phyloP scores from a whole-genome alignment of 2,888 invertebrate genomes.

The Trachelus stipa region DNA sequence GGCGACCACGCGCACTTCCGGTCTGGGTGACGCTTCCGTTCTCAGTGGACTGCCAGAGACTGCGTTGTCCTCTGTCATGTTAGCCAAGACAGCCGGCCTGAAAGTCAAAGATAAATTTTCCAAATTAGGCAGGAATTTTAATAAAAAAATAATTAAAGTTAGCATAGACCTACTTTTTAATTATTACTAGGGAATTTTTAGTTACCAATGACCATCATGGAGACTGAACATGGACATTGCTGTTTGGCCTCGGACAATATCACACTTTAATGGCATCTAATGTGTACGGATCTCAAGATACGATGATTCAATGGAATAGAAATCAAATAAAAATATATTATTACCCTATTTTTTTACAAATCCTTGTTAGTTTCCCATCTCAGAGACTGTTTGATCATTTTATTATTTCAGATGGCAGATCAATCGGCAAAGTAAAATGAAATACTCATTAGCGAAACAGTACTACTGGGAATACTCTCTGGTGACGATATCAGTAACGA shows the following conservation, averaged over 20 bases:
- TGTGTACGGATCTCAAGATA: background rate
- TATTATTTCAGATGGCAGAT: background rate
- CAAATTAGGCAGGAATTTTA: background rate
- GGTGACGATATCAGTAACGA: background rate
- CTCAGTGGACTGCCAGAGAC: slow-evolving; percentile 45
- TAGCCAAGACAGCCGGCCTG: slow-evolving; percentile 39
- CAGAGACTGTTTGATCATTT: background rate
- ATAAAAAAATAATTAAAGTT: background rate
- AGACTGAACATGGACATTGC: background rate
- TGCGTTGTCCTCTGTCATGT: slow-evolving; percentile 41
- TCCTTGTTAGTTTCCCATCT: background rate
- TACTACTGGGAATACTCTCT: background rate
- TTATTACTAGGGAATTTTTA: background rate
- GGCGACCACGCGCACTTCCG: slow-evolving; percentile 59
- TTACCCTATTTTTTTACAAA: no score
- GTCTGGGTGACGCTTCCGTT: slow-evolving; percentile 48
- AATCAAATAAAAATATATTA: no score
- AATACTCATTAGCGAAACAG: background rate
- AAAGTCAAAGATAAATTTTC: slow-evolving; percentile 12
- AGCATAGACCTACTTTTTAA: background rate
- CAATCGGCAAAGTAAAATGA: background rate
- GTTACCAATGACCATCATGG: background rate
- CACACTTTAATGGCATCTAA: background rate
- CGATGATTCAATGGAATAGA: background rate
- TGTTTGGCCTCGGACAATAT: background rate